phyloP scores from a whole-genome alignment of 2,888 invertebrate genomes.

The Hirtodrosophila confusa region DNA sequence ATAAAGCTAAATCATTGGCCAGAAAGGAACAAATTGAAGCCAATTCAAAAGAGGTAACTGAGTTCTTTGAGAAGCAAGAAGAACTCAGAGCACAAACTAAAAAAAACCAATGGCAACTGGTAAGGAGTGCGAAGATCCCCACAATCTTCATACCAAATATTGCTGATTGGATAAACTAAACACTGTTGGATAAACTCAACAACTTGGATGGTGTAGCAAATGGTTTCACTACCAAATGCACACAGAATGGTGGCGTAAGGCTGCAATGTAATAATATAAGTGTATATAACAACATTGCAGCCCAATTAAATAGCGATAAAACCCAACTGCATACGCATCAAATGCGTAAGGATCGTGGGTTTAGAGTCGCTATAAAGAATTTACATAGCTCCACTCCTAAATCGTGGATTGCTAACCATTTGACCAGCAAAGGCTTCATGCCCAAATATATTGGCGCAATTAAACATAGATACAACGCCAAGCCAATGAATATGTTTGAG shows the following conservation, averaged over 20 bases:
- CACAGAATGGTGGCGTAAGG: not conserved
- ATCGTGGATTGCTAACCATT: not conserved
- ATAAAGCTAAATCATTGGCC: no score
- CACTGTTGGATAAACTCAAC: not conserved
- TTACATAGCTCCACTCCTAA: not conserved
- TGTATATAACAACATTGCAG: not conserved
- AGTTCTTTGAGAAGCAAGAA: no score
- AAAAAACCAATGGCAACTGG: not conserved
- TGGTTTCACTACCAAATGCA: not conserved
- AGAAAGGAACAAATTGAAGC: no score
- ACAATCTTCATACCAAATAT: not conserved
- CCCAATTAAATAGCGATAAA: not conserved
- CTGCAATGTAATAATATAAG: no score
- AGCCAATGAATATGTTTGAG: not conserved
- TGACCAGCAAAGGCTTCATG: not conserved
- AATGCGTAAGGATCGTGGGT: constrained; percentile 1
- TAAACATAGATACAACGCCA: not conserved
- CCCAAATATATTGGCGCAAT: not conserved
- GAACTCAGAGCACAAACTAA: no score
- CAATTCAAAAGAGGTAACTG: no score
- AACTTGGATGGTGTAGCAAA: not conserved
- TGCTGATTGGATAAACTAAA: not conserved
- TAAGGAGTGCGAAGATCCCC: not conserved
- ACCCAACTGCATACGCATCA: not conserved
- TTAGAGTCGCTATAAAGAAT: not conserved